These are phyloP conservation scores for Meriones unguiculatus DNA, from an alignment of 2,113 vertebrate species.

Conservation along the genomic window DNA sequence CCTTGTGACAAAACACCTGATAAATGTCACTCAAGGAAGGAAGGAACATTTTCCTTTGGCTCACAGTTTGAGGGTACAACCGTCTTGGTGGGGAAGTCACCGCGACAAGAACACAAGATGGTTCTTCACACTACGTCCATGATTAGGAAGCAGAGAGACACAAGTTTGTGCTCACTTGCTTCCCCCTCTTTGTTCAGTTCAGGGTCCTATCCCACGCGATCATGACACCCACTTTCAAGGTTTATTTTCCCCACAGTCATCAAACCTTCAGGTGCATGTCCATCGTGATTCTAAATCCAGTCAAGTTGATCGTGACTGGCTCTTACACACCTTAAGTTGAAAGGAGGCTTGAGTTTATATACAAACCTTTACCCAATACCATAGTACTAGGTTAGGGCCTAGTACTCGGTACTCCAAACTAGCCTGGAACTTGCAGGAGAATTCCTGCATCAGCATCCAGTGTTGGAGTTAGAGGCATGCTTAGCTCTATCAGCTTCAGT, in stretches of 20 bases:
- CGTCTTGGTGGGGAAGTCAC: not conserved
- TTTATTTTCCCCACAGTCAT: not conserved
- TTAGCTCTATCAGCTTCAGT: too few species aligned
- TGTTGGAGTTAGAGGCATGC: too few species aligned
- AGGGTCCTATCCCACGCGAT: not conserved
- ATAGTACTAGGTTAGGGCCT: not conserved
- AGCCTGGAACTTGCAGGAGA: not conserved
- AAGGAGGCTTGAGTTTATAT: conserved; percentile 25
- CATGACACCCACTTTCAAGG: not conserved
- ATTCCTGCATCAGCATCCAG: not conserved
- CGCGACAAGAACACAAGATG: not conserved
- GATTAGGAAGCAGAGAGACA: not conserved
- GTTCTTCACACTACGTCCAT: not conserved
- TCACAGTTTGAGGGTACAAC: not conserved
- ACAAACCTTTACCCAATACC: not conserved
- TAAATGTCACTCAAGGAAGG: too few species aligned
- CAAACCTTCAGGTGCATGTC: not conserved
- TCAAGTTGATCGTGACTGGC: not conserved
- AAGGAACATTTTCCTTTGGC: not conserved
- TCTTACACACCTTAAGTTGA: not conserved
- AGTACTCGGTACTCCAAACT: not conserved
- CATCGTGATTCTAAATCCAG: not conserved
- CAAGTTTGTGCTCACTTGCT: too few species aligned
- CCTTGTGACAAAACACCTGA: not conserved
- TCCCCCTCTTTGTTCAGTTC: not conserved